Evolutionary conservation across 1,140 invertebrate species (phyloP).

Genomic region (Helicorthomorpha holstii): DNA sequence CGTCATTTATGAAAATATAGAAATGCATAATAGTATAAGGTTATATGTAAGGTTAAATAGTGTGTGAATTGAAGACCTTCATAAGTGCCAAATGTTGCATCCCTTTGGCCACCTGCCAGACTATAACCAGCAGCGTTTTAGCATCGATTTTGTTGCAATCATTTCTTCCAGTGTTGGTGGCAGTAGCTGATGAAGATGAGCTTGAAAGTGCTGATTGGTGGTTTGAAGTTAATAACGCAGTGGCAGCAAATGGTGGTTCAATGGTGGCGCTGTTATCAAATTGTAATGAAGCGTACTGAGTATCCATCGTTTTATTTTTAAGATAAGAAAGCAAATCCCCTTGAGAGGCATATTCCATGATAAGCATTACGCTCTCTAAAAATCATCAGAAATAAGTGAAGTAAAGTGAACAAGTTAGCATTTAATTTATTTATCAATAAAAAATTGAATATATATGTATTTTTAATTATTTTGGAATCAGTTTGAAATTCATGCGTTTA

Average conservation of each 20-base stretch:
- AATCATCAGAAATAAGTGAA: no score
- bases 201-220: not conserved
- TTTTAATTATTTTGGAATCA: no score
- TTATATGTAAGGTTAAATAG: no score
- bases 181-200: not conserved
- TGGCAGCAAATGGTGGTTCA: no score
- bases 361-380: not conserved
- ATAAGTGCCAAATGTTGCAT: not conserved
- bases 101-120: constrained; percentile 1
- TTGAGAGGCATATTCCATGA: not conserved
- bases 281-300: not conserved
- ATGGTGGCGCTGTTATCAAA: not conserved
- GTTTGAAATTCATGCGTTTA: no score
- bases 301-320: not conserved
- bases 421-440: no score
- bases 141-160: not conserved
- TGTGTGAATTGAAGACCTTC: not conserved
- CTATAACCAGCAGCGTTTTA: not conserved
- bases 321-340: not conserved
- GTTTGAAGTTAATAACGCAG: no score
- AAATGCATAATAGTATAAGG: no score
- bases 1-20: not conserved
- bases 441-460: no score
- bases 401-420: no score
- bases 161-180: not conserved